Evolutionary conservation across 1,140 invertebrate species (phyloP), one percentile per base, ranked within the genome.

Genomic region (Ostrea edulis): DNA sequence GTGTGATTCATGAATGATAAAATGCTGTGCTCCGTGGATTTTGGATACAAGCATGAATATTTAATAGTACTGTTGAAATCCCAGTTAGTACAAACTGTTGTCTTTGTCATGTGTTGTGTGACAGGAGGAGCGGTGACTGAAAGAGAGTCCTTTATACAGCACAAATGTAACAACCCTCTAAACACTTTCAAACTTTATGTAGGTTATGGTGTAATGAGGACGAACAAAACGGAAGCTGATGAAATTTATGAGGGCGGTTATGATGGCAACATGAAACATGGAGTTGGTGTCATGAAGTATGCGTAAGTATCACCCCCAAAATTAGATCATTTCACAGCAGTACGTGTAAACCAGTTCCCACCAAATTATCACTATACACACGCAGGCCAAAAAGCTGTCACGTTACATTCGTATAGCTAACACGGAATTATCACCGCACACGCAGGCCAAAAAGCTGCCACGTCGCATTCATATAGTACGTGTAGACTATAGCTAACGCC

Each of bases 151-250:
- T 44, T 44, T 44, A n/a, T 44, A 44, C 35, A 44, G 1, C 35
- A 44, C 35, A 44, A 44, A 44, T 44, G 35, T 44, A 44, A 44
- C 5, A 5, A 44, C 35, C 35, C 35, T 44, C 5, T 44, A 44
- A 44, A 44, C 5, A 5, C 35, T 44, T 44, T 44, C 35, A 44
- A 44, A 44, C 35, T 44, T 20, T 87, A 81, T 91, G 12, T 29
- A 94, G 94, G 94, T 51, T 93, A 91, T 91, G 94, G 94, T 58
- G 87, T 93, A 14, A 91, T 94, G 87, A 89, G 89, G 68, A 92
- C 93, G 17, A 55, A 65, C 20, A 77, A 77, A 20, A 82, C 88
- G 25, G 89, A 91, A 11, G 92, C 90, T 81, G 29, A 35, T 29
- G 88, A 86, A 55, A 52, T 93, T 12, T 95, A 94, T 87, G 89